A percentile compares a stretch with the other conserved stretches of the same genome.
These are phyloP conservation scores for Etheostoma spectabile DNA, from an alignment of 2,113 vertebrate genomes.

Conservation along the genomic window DNA sequence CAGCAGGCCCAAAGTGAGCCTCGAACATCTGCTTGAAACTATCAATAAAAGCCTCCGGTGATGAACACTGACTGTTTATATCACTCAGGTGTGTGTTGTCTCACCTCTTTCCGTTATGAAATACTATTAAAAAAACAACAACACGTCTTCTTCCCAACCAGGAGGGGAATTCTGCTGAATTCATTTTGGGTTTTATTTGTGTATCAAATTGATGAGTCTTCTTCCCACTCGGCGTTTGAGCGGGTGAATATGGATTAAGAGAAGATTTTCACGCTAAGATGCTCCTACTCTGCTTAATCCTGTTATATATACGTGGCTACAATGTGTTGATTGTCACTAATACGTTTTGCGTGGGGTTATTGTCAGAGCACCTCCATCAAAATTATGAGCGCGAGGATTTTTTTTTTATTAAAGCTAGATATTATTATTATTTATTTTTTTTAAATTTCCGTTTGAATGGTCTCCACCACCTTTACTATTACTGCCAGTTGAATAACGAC, in stretches of 20 bases:
- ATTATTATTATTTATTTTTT: background rate
- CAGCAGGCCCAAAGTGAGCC: slow-evolving; percentile 31
- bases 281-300: slow-evolving; percentile 80
- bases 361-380: slow-evolving; percentile 70
- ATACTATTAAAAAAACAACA: background rate
- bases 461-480: background rate
- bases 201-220: slow-evolving; percentile 66
- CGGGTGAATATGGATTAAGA: slow-evolving; percentile 80
- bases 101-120: background rate
- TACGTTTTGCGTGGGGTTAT: slow-evolving; percentile 75
- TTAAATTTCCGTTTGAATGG: background rate
- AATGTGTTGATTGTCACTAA: slow-evolving; percentile 84
- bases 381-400: slow-evolving; percentile 19
- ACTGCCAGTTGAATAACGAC: background rate
- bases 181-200: slow-evolving; percentile 48
- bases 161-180: slow-evolving; percentile 13
- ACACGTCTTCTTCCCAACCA: background rate
- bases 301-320: slow-evolving; percentile 71
- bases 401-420: background rate
- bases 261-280: slow-evolving; percentile 80
- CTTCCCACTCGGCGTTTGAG: slow-evolving; percentile 61
- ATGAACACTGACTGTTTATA: background rate
- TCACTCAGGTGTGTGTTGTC: background rate
- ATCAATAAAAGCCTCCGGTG: background rate
- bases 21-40: slow-evolving; percentile 18